A percentile compares a stretch with the other conserved stretches of the same genome.
phyloP scores from a whole-genome alignment of 2,113 vertebrate species.

The Calidris pygmaea region DNA sequence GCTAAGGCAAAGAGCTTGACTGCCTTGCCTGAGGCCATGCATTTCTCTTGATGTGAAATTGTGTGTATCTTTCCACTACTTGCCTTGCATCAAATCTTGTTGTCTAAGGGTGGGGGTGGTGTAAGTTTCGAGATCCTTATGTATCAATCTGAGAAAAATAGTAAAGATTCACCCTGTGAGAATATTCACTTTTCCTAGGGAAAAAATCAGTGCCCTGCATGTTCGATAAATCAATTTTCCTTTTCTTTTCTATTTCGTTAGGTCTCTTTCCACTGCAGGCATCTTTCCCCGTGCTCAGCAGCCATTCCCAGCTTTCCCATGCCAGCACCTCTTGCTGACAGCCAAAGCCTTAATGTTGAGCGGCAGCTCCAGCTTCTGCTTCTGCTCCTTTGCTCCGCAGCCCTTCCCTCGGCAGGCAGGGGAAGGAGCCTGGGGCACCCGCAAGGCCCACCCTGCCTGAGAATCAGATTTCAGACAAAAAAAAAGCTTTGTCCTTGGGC shows the following conservation, averaged over 20 bases:
- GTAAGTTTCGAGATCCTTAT: neutral
- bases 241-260: neutral
- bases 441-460: neutral
- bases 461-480: slow-evolving; percentile 42
- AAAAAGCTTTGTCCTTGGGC: slow-evolving; percentile 23
- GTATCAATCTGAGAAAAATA: neutral
- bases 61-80: neutral
- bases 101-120: neutral
- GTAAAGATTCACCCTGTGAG: neutral
- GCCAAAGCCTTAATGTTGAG: neutral
- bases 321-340: neutral
- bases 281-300: neutral
- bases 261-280: neutral
- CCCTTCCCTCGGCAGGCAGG: neutral
- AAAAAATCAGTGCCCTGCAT: neutral
- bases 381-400: neutral
- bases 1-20: neutral
- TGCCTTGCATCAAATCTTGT: neutral
- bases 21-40: slow-evolving; percentile 12
- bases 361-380: neutral
- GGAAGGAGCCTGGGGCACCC: slow-evolving; percentile 9
- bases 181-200: neutral
- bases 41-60: slow-evolving; percentile 1
- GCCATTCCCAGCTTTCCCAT: neutral
- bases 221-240: fast-evolving